Percentiles rank a stretch among this genome's conserved stretches.
Evolutionary conservation across 2,888 invertebrate species (phyloP).

Genomic region (Syrphus vitripennis): DNA sequence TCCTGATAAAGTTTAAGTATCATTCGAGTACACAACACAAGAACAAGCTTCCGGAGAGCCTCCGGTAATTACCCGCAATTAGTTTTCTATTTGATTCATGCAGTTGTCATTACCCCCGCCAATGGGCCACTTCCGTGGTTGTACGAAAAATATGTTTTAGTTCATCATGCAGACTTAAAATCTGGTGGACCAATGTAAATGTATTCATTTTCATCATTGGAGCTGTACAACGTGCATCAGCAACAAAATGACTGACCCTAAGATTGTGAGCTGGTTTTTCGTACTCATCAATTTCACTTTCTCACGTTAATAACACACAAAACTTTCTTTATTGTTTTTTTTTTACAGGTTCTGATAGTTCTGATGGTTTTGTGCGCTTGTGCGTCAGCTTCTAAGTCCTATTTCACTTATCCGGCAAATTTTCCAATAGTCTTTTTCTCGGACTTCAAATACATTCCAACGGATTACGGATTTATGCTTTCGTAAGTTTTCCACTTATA

Average conservation of each 20-base stretch:
- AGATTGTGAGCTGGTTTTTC: conserved; percentile 36
- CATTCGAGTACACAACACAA: background rate
- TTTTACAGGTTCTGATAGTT: conserved; percentile 29
- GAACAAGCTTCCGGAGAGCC: conserved; percentile 23
- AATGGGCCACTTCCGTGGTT: conserved; percentile 8
- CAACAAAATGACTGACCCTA: conserved; percentile 31
- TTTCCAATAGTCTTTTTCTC: conserved; percentile 34
- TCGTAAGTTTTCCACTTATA: conserved; percentile 30
- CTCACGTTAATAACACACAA: background rate
- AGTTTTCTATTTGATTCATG: background rate
- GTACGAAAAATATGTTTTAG: conserved; percentile 16
- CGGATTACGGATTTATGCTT: conserved; percentile 45
- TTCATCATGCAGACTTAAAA: conserved; percentile 43
- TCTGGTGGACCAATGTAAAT: conserved; percentile 28
- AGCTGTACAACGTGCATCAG: conserved; percentile 48
- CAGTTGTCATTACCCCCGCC: conserved; percentile 52
- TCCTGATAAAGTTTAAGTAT: background rate
- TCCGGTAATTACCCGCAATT: conserved; percentile 3
- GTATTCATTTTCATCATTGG: conserved; percentile 51
- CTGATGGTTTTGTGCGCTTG: conserved; percentile 10
- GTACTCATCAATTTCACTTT: background rate
- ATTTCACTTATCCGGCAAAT: conserved; percentile 26
- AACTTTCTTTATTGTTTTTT: too few relatives aligned
- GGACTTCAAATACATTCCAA: conserved; percentile 49
- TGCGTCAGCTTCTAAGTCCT: conserved; percentile 5